Conservation (phyloP, 2,113 vertebrate species). For the Callionymus lyra region DNA sequence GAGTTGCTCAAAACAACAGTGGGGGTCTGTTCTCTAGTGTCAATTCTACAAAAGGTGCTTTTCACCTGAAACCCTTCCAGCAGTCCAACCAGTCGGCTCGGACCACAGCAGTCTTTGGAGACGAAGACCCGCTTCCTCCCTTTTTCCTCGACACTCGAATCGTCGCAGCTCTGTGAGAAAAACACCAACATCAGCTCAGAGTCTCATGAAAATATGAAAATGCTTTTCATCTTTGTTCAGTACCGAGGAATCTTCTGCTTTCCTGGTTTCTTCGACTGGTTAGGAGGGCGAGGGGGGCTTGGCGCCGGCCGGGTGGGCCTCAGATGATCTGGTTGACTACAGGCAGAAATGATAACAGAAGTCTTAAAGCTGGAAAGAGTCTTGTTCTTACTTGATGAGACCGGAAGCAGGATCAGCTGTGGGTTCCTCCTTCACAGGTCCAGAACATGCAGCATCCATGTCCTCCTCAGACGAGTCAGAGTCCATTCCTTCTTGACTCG, state of each 20-base stretch:
- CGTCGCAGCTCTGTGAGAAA: slow-evolving; percentile 52
- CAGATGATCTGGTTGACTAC: not conserved
- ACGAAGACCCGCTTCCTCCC: not conserved
- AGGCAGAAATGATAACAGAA: slow-evolving; percentile 1
- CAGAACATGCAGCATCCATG: slow-evolving; percentile 1
- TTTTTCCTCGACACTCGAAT: slow-evolving; percentile 66
- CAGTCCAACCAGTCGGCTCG: slow-evolving; percentile 66
- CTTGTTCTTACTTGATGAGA: slow-evolving; percentile 5
- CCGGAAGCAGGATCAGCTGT: not conserved
- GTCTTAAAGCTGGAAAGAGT: not conserved
- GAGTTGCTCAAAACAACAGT: not conserved
- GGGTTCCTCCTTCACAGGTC: slow-evolving; percentile 3
- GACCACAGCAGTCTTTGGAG: slow-evolving; percentile 36
- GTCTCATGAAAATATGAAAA: too few species aligned
- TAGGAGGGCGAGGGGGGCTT: slow-evolving; percentile 6
- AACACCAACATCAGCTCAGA: not conserved
- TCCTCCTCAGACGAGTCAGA: slow-evolving; percentile 46
- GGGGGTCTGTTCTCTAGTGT: too few species aligned
- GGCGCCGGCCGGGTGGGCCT: slow-evolving; percentile 13
- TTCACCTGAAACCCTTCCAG: slow-evolving; percentile 68
- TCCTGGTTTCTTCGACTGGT: slow-evolving; percentile 8
- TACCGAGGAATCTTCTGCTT: slow-evolving; percentile 55
- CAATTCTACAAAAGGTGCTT: not conserved
- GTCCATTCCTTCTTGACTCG: slow-evolving; percentile 38
- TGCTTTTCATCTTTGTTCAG: not conserved